Percentiles rank a stretch among this genome's conserved stretches.
Evolutionary conservation across 1,140 invertebrate genomes (phyloP).

Genomic region (Drosophila malerkotliana): DNA sequence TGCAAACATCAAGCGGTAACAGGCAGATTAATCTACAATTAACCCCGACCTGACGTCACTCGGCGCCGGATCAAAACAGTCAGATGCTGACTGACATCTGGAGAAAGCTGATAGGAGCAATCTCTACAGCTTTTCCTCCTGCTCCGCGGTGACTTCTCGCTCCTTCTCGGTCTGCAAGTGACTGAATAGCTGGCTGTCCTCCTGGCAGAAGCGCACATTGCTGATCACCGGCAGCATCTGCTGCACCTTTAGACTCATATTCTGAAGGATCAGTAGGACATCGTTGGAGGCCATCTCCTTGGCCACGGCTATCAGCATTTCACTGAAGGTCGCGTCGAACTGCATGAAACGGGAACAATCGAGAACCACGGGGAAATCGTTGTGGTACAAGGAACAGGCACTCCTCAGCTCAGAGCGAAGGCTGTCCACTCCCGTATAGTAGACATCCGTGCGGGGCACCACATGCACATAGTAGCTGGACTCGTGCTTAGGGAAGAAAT

Average conservation of each 20-base stretch:
- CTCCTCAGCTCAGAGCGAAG: conserved; percentile 85
- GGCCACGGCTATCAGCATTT: conserved; percentile 84
- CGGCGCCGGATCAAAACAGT: conserved; percentile 6
- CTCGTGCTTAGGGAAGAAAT: conserved; percentile 44
- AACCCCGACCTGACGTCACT: conserved; percentile 15
- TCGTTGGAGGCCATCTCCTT: conserved; percentile 67
- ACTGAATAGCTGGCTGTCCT: conserved; percentile 39
- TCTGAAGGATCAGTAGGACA: conserved; percentile 63
- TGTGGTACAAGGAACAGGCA: conserved; percentile 77
- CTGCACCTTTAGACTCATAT: conserved; percentile 65
- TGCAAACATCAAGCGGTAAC: conserved; percentile 18
- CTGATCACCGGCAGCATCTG: conserved; percentile 59
- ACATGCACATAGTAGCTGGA: conserved; percentile 85
- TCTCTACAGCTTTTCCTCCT: conserved; percentile 41
- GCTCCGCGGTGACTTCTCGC: background rate
- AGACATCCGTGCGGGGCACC: conserved; percentile 86
- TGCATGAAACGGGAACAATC: conserved; percentile 86
- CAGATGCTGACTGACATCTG: background rate
- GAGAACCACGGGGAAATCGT: conserved; percentile 85
- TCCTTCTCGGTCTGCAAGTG: conserved; percentile 35
- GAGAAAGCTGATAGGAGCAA: background rate
- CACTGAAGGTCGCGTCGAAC: conserved; percentile 87
- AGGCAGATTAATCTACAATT: conserved; percentile 16
- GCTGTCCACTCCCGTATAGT: conserved; percentile 87
- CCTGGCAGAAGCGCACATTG: conserved; percentile 63